phyloP scores from a whole-genome alignment of 2,113 vertebrate species.

The Nothoprocta pentlandii region DNA sequence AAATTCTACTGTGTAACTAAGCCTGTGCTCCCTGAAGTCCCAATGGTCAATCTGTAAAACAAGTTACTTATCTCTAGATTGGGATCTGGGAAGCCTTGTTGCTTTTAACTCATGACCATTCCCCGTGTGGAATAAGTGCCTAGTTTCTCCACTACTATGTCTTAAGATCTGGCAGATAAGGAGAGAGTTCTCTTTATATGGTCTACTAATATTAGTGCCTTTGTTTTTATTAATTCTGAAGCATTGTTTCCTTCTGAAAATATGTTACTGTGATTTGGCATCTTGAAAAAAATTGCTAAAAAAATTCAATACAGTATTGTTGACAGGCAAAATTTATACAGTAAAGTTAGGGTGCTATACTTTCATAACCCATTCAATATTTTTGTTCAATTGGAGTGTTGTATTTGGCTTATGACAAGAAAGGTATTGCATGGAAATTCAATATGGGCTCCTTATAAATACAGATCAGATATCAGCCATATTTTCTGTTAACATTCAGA shows the following conservation, averaged over 20 bases:
- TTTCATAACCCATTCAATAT: neutral
- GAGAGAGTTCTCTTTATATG: neutral
- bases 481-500: neutral
- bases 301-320: neutral
- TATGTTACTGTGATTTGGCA: neutral
- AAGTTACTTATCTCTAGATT: neutral
- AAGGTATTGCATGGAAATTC: neutral
- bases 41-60: neutral
- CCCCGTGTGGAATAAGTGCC: rapidly evolving
- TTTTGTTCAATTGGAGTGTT: neutral
- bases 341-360: neutral
- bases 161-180: neutral
- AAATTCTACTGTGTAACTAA: neutral
- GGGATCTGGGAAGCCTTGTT: neutral
- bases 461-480: neutral
- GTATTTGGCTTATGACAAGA: neutral
- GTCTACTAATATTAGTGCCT: neutral
- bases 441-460: neutral
- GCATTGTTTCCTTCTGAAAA: neutral
- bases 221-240: neutral
- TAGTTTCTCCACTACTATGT: neutral
- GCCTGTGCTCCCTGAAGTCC: neutral
- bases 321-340: neutral
- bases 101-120: neutral
- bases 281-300: neutral